Evolutionary conservation across 2,113 vertebrate genomes (phyloP), one percentile per base, ranked within the genome.

Genomic region (Fregetta grallaria): DNA sequence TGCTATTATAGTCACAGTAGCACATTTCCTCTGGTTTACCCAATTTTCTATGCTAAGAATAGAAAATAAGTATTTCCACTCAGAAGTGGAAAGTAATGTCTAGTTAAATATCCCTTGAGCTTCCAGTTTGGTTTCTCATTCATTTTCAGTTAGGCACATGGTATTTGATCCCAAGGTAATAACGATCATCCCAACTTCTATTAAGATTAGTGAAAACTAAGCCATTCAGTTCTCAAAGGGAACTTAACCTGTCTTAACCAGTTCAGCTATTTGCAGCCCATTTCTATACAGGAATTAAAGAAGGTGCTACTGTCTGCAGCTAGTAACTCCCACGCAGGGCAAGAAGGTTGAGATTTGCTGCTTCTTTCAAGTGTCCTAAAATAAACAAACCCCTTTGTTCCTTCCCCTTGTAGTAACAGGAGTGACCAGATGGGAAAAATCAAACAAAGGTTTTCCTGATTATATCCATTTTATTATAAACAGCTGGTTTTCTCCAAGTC

Each of bases 381-480:
- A 86, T 72, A 95, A 95, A 87, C 40, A 86, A 94, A 89, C 32
- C 13, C 32, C 42, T 92, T 87, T 95, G 53, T 75, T 94, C 50
- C 53, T 87, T 94, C 66, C 49, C 27, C 73, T 82, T 76, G 73
- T 85, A 89, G 76, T 85, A 91, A 96, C 20, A 79, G 53, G n/a
- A 94, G 62, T 82, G 77, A 91, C 73, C 94, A 96, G 77, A 92
- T 94, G 77, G 73, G 88, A 74, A 80, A 92, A 93, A 86, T 72
- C 38, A 94, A 95, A 88, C 83, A 91, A 95, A 94, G 66, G 36
- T 92, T 94, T 95, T 96, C 94, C 84, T 73, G 80, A 76, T 85
- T 79, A 85, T 82, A 91, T n/a, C 18, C 12, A 62, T 73, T 94
- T 92, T 87, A 96, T 94, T 97, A 78, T 52, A 82, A 91, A 85